These are phyloP conservation scores for Castor canadensis DNA, from an alignment of 2,113 vertebrate species.

Conservation along the genomic window DNA sequence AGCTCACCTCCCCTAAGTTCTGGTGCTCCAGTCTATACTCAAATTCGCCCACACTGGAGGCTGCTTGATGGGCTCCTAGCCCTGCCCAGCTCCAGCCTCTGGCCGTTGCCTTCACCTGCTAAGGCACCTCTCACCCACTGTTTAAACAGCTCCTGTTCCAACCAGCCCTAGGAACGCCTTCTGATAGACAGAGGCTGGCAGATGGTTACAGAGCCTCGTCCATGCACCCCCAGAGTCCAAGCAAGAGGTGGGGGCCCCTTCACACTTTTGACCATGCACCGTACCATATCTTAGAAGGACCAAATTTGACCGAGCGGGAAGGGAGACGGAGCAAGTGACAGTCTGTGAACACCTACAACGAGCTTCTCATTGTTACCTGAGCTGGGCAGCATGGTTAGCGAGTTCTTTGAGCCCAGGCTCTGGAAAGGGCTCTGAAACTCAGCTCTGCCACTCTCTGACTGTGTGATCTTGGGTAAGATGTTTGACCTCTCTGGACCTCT, in stretches of 20 bases:
- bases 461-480: not conserved
- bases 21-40: not conserved
- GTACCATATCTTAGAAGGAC: not conserved
- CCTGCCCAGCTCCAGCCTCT: not conserved
- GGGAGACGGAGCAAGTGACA: not conserved
- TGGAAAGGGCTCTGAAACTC: not conserved
- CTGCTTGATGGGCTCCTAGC: not conserved
- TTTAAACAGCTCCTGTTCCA: not conserved
- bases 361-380: too few species aligned
- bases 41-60: not conserved
- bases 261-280: not conserved
- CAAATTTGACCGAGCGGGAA: not conserved
- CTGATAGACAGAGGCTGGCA: not conserved
- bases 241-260: not conserved
- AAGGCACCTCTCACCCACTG: not conserved
- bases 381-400: too few species aligned
- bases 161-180: not conserved
- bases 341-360: not conserved
- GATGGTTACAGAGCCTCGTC: not conserved
- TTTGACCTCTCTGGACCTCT: not conserved
- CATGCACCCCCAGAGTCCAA: not conserved
- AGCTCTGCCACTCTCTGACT: not conserved
- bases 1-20: not conserved
- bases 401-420: not conserved
- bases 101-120: not conserved